phyloP scores from a whole-genome alignment of 2,797 vertebrate species.

The Mus spretus region DNA sequence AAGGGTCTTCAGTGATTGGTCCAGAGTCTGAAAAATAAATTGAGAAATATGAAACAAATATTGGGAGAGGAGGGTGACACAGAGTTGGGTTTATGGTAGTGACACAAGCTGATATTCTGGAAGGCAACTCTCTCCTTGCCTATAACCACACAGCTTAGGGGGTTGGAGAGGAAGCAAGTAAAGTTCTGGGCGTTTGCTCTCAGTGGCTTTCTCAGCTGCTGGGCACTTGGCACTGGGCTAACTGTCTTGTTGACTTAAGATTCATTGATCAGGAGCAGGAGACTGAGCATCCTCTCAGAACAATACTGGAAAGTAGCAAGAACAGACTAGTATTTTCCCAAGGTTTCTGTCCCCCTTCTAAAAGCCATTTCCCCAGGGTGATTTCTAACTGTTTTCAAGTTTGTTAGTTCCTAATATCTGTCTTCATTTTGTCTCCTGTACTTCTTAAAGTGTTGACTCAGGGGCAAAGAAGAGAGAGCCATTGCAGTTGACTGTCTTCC shows the following conservation, averaged over 20 bases:
- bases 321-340: background rate
- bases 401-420: background rate
- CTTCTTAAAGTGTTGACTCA: background rate
- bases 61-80: background rate
- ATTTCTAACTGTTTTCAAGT: background rate
- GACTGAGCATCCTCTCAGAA: background rate
- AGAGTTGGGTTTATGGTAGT: background rate
- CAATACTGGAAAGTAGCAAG: background rate
- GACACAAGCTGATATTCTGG: background rate
- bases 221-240: background rate
- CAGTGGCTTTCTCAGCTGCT: background rate
- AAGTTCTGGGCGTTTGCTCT: background rate
- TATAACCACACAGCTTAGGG: background rate
- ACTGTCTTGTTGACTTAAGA: background rate
- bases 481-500: background rate
- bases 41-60: conserved; percentile 6
- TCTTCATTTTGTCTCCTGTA: conserved; percentile 8
- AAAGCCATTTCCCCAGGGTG: background rate
- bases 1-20: background rate
- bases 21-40: background rate
- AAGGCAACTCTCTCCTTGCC: background rate
- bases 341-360: background rate
- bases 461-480: background rate
- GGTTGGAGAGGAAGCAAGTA: background rate
- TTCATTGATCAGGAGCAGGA: background rate